Base-by-base conservation (phyloP, 2,797 vertebrate species). In the Epinephelus coioides region DNA sequence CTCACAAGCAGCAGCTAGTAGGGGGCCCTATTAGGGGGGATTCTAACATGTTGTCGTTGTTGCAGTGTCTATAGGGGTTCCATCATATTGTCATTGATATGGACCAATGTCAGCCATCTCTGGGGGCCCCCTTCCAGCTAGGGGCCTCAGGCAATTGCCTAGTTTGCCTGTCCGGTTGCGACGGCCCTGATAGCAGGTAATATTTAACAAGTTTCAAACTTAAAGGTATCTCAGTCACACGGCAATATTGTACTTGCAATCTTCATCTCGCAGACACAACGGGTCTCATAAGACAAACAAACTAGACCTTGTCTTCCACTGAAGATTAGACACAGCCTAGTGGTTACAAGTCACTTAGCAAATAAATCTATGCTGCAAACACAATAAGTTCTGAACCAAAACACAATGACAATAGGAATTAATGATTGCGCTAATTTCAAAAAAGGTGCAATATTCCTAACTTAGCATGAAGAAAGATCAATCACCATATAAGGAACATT, bases 161-260 rank as follows among this genome's bases (percentile, higher is more conserved):
- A 27, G 4, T 27, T 27, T 27, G 25, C 25, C 25, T 27, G 25
- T 27, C 25, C 25, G 25, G 25, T 27, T 27, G 25, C 25, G 25
- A 27, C 25, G 1, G 25, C 25, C 25, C 25, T 27, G 25, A 27
- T 27, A 34, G 15, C 57, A 73, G 1, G n/a, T 19, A 27, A 44
- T n/a, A 44, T 66, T 66, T 47, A 62, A 65, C 6, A 75, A 17
- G 25, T 25, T 25, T 73, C 18, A 44, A 63, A 50, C 6, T 44
- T 23, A 46, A 21, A 54, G 8, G 18, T 11, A 23, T 40, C 12
- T 30, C 8, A 53, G 9, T 61, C 21, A 30, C 30, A 56, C 38
- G 25, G 21, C 30, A 57, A 50, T 19, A 7, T n/a, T 38, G 17
- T 49, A 12, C n/a, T 54, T 17, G 40, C 3, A 1, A 27, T 40